These are phyloP conservation scores for Tetrax tetrax DNA, from an alignment of 2,113 vertebrate species.

Conservation along the genomic window DNA sequence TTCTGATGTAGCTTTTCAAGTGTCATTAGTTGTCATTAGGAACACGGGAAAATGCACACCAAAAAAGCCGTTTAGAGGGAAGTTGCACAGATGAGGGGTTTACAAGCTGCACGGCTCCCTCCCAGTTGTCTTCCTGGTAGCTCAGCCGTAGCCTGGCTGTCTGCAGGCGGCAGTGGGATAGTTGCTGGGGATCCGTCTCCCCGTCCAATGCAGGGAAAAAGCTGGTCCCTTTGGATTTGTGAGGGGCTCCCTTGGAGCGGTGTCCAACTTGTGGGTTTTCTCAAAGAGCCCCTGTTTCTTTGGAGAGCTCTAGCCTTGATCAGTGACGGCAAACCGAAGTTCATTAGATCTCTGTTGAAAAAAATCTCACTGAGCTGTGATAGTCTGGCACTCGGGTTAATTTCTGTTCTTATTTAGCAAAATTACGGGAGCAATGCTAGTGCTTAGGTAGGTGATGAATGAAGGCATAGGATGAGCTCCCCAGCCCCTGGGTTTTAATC, in stretches of 20 bases:
- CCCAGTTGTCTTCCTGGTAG: not conserved
- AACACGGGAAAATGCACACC: not conserved
- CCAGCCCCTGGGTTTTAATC: constrained; percentile 36
- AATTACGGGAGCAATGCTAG: not conserved
- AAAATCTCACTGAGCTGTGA: not conserved
- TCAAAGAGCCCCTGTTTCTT: accelerated
- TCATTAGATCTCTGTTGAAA: not conserved
- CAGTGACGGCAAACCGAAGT: not conserved
- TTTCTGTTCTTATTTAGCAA: not conserved
- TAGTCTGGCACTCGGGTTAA: not conserved
- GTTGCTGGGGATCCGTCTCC: accelerated
- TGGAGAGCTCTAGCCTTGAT: not conserved
- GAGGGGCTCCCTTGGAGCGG: not conserved
- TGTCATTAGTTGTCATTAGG: constrained; percentile 9
- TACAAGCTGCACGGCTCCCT: not conserved
- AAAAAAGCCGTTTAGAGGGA: not conserved
- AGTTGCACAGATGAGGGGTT: not conserved
- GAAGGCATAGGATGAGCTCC: constrained; percentile 2
- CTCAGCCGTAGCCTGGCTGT: not conserved
- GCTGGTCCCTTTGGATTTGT: not conserved
- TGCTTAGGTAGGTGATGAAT: not conserved
- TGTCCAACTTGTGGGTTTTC: not conserved
- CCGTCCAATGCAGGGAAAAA: accelerated
- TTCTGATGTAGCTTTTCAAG: constrained; percentile 19
- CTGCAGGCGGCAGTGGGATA: not conserved